Percentiles rank a stretch among this genome's conserved stretches.
These are phyloP conservation scores for Coranthus polyacanthus DNA, from an alignment of 2,797 vertebrate species.

Conservation along the genomic window DNA sequence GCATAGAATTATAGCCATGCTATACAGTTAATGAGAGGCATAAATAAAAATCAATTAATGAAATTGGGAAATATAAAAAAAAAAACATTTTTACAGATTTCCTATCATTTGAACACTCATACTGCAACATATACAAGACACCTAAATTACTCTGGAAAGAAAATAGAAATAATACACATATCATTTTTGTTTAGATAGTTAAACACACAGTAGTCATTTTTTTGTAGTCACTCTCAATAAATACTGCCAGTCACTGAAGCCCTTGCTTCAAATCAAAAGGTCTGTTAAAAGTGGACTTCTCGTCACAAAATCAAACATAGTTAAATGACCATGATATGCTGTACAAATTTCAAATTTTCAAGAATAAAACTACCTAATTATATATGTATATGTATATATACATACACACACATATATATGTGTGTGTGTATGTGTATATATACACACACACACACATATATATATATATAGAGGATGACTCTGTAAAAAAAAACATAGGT, in stretches of 20 bases:
- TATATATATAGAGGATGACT: constrained; percentile 63
- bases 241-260: constrained; percentile 86
- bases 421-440: too few species aligned
- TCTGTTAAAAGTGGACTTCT: constrained; percentile 74
- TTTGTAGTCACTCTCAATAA: constrained; percentile 84
- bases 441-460: constrained; percentile 14
- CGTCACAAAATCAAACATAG: constrained; percentile 79
- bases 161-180: constrained; percentile 85
- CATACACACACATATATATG: constrained; percentile 19
- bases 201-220: constrained; percentile 81
- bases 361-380: constrained; percentile 72
- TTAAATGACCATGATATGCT: constrained; percentile 85
- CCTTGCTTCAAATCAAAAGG: constrained; percentile 83
- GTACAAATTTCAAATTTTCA: constrained; percentile 82
- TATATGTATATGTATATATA: constrained; percentile 1
- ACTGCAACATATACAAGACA: constrained; percentile 94
- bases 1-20: constrained; percentile 99
- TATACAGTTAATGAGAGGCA: constrained; percentile 88
- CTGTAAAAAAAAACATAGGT: constrained; percentile 81
- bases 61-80: constrained; percentile 86
- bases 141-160: constrained; percentile 87
- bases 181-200: constrained; percentile 81
- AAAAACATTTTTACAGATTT: constrained; percentile 86
- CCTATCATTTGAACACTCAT: constrained; percentile 92
- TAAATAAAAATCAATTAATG: constrained; percentile 87